These are phyloP conservation scores for Rhinichthys osculus DNA, from an alignment of 2,797 vertebrate species.

Conservation along the genomic window DNA sequence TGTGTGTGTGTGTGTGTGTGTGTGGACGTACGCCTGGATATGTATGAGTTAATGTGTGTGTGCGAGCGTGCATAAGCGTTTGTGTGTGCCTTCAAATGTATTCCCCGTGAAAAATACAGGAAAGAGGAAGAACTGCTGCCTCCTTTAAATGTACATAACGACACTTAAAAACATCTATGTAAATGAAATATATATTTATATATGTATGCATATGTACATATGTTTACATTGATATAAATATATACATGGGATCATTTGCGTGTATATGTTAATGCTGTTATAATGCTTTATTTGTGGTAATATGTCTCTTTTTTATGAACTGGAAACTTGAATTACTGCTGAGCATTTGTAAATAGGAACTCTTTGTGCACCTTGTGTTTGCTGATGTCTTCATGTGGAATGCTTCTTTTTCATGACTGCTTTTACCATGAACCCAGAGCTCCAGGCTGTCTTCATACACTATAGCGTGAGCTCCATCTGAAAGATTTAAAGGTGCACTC, in stretches of 20 bases:
- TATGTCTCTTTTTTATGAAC: slow-evolving; percentile 81
- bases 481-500: slow-evolving; percentile 34
- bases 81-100: slow-evolving; percentile 51
- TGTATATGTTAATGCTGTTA: slow-evolving; percentile 86
- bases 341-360: slow-evolving; percentile 95
- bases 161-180: slow-evolving; percentile 78
- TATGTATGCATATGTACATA: slow-evolving; percentile 84
- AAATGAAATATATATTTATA: slow-evolving; percentile 86
- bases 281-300: slow-evolving; percentile 75
- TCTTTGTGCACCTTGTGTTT: slow-evolving; percentile 89
- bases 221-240: slow-evolving; percentile 81
- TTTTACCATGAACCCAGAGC: slow-evolving; percentile 68
- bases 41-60: slow-evolving; percentile 36
- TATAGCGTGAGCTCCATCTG: slow-evolving; percentile 15
- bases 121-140: slow-evolving; percentile 74
- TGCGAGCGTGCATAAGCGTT: slow-evolving; percentile 30
- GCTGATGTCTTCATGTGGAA: slow-evolving; percentile 83
- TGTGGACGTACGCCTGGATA: slow-evolving; percentile 27
- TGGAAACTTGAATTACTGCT: slow-evolving; percentile 98
- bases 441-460: slow-evolving; percentile 32
- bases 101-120: slow-evolving; percentile 62
- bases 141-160: slow-evolving; percentile 86
- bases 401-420: slow-evolving; percentile 73
- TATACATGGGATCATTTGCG: slow-evolving; percentile 75
- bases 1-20: slow-evolving; percentile 34